Base-by-base conservation (phyloP, 2,888 invertebrate genomes). In the Hedychridium roseum region DNA sequence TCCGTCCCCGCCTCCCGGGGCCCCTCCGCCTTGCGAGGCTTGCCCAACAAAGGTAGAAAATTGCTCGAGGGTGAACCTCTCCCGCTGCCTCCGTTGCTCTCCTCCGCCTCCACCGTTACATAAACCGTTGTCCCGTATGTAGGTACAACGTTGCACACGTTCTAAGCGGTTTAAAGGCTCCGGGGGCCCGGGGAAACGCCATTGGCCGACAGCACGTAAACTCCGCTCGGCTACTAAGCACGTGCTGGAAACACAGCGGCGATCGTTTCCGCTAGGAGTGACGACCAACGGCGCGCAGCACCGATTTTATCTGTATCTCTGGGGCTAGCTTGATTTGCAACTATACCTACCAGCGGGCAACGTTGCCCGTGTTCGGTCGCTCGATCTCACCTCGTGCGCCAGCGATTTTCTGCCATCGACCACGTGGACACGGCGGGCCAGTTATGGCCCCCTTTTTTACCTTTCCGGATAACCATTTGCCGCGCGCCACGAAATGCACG, bases 11-110 rank as follows among this genome's bases (percentile, higher is more conserved):
- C 54, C 50, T 50, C 57, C 39, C 11, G 26, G 18, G 17, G 11
- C 12, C 6, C 27, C 3, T 0, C 17, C 14, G 2, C 11, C 9
- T 9, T 15, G n/a, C 9, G 53, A 57, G 55, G 62, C 64, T 66
- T 61, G 60, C 56, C 55, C 49, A 64, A 66, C 66, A 62, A 70
- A 66, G 63, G 60, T 60, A 56, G 67, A 62, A 65, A 70, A 71
- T 70, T 65, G 61, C 57, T 60, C 42, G 49, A 26, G 52, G 46
- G 54, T 28, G 38, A 31, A 34, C 27, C 36, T 39, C 41, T 36
- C 12, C 27, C 17, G 21, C 9, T 20, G 17, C 37, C 18, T 12
- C 27, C 9, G 27, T 11, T 27, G 4, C 3, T 7, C 27, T 31
- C 21, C 23, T 12, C 26, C 17, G 4, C 35, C 15, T 28, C 21